Evolutionary conservation across 1,140 invertebrate species (phyloP).

Genomic region (Brachionus manjavacas): DNA sequence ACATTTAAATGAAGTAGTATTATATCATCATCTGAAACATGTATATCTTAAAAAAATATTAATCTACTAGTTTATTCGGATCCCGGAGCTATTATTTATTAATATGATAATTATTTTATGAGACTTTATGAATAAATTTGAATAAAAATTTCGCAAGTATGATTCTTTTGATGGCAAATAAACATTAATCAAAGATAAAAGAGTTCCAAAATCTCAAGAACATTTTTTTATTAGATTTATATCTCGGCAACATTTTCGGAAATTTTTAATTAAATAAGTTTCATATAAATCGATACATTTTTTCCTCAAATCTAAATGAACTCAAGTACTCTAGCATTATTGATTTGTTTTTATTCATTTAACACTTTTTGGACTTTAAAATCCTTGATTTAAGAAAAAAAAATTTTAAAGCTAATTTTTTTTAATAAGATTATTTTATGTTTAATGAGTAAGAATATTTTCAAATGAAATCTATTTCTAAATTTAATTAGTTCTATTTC

Average conservation of each 20-base stretch:
- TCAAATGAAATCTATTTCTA: neutral
- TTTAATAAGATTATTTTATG: neutral
- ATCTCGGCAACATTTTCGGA: neutral
- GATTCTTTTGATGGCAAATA: neutral
- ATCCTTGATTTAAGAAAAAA: too few relatives aligned
- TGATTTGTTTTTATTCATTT: too few relatives aligned
- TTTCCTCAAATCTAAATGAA: neutral
- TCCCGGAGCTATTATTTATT: neutral
- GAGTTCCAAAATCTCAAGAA: neutral
- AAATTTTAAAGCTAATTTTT: neutral
- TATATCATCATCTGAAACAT: neutral
- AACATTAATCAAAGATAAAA: neutral
- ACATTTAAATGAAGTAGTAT: neutral
- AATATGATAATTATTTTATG: neutral
- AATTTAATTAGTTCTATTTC: neutral
- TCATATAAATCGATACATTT: neutral
- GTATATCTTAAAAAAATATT: too few relatives aligned
- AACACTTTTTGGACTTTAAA: too few relatives aligned
- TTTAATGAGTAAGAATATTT: neutral
- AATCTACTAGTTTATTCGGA: neutral
- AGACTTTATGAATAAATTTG: neutral
- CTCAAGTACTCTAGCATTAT: too few relatives aligned
- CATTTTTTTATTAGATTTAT: neutral
- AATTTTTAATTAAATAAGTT: neutral
- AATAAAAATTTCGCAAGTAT: neutral